Base-by-base conservation (phyloP, 2,113 vertebrate species). In the Malaclemys terrapin region DNA sequence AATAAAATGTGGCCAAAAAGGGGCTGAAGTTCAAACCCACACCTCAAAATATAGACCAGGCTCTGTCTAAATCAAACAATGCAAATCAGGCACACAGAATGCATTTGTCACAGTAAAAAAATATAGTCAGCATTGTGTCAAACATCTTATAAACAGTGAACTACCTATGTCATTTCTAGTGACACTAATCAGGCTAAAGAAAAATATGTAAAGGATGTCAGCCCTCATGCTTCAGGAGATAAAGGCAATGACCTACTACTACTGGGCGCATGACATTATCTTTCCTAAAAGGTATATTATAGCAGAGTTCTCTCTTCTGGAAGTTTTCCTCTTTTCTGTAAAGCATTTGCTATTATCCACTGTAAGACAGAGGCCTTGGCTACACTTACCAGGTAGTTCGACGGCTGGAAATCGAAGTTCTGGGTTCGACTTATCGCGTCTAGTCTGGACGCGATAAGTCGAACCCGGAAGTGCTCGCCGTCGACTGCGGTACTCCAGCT, bases 1-100 rank as follows among this genome's bases (percentile, higher is more conserved):
- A 29, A 56, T 72, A 75, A 97, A 93, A 95, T 62, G 95, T 89
- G 95, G 96, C 96, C 97, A 96, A 97, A 97, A 94, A 80, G 80
- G 82, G 96, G 91, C 83, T 94, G 93, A 93, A 95, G 83, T 75
- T 96, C 65, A 96, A 97, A 95, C 96, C 76, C 93, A 42, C 97
- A 89, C 45, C 38, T 75, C 54, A 85, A 96, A 80, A 50, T 80
- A 16, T 16, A 65, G 90, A 83, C 69, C 24, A n/a, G 35, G 22
- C 49, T 69, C 20, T 75, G 25, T 42, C 24, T 85, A 53, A 85
- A 42, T 16, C 65, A 54, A 85, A 72, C 38, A 50, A 75, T 75
- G 50, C 65, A 85, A 75, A 42, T 54, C 84, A 53, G 16, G 14
- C 50, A 42, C 24, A 20, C 10, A 29, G 17, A 27, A 53, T 75